A percentile compares a stretch with the other conserved stretches of the same genome.
These are phyloP conservation scores for Tiphia femorata DNA, from an alignment of 2,888 invertebrate species.

Conservation along the genomic window DNA sequence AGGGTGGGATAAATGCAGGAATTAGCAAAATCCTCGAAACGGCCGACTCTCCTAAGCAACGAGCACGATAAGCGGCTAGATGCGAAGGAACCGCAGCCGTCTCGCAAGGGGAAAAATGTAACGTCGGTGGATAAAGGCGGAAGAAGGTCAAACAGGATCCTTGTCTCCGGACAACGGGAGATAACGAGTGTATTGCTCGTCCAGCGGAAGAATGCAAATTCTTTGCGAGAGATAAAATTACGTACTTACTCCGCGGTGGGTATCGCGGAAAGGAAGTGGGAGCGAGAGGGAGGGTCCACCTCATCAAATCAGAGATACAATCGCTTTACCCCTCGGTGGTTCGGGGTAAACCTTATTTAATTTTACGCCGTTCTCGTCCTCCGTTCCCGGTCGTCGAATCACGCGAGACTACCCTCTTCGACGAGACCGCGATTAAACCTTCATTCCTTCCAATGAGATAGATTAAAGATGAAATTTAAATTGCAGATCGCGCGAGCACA, in stretches of 20 bases:
- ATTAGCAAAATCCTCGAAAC: too few relatives aligned
- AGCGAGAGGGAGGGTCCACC: conserved; percentile 1
- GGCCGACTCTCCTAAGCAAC: too few relatives aligned
- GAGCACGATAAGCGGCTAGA: too few relatives aligned
- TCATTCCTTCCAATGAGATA: conserved; percentile 17
- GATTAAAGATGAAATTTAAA: conserved; percentile 33
- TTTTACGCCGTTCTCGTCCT: conserved; percentile 14
- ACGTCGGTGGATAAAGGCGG: too few relatives aligned
- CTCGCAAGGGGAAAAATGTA: too few relatives aligned
- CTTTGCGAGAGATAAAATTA: conserved; percentile 14
- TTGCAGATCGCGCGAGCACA: too few relatives aligned
- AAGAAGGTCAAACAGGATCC: conserved; percentile 1
- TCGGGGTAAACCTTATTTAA: conserved; percentile 34
- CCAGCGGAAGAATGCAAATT: conserved; percentile 29
- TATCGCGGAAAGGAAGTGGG: conserved; percentile 5
- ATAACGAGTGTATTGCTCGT: conserved; percentile 9
- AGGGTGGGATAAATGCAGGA: too few relatives aligned
- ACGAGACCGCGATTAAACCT: conserved; percentile 7
- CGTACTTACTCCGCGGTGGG: conserved; percentile 8
- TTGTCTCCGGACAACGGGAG: conserved; percentile 1
- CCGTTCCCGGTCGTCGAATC: neutral
- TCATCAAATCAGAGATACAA: conserved; percentile 19
- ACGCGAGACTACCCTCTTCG: conserved; percentile 15
- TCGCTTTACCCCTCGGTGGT: conserved; percentile 23
- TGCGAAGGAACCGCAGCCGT: too few relatives aligned